phyloP scores from a whole-genome alignment of 2,113 vertebrate genomes.

The Hippocampus mohnikei region DNA sequence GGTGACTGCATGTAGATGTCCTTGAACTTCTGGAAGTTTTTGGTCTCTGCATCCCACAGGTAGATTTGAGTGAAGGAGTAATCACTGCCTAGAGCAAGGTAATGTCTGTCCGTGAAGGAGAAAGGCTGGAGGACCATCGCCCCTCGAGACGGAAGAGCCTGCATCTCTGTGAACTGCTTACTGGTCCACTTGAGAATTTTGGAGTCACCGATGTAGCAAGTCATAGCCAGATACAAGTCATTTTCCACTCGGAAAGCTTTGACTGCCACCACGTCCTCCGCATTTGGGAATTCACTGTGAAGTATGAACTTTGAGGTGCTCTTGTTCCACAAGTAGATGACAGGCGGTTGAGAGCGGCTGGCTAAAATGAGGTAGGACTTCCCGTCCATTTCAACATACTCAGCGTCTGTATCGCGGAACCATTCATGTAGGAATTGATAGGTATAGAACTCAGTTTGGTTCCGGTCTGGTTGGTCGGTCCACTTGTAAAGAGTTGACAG shows the following conservation, averaged over 20 bases:
- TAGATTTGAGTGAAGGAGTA: constrained; percentile 97
- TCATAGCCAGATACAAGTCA: constrained; percentile 83
- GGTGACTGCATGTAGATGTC: constrained; percentile 95
- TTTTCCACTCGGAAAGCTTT: constrained; percentile 85
- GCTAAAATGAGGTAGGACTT: constrained; percentile 87
- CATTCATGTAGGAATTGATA: constrained; percentile 95
- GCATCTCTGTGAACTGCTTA: constrained; percentile 88
- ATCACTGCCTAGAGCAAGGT: constrained; percentile 92
- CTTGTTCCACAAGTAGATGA: constrained; percentile 93
- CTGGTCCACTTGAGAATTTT: constrained; percentile 88
- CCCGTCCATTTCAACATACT: constrained; percentile 85
- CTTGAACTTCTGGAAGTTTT: constrained; percentile 87
- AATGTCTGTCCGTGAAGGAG: constrained; percentile 83
- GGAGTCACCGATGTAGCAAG: constrained; percentile 95
- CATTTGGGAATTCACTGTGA: constrained; percentile 83
- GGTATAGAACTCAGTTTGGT: constrained; percentile 89
- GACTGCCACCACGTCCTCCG: constrained; percentile 89
- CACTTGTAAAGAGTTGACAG: constrained; percentile 94
- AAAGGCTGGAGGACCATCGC: constrained; percentile 95
- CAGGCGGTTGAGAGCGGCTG: constrained; percentile 90
- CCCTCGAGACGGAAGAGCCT: constrained; percentile 89
- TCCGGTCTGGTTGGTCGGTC: constrained; percentile 67
- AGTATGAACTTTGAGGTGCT: constrained; percentile 85
- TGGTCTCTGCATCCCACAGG: constrained; percentile 86
- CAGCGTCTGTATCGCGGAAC: constrained; percentile 93